Percentiles rank a stretch among this genome's conserved stretches.
Evolutionary conservation across 2,888 invertebrate genomes (phyloP).

Genomic region (Danaus chrysippus): DNA sequence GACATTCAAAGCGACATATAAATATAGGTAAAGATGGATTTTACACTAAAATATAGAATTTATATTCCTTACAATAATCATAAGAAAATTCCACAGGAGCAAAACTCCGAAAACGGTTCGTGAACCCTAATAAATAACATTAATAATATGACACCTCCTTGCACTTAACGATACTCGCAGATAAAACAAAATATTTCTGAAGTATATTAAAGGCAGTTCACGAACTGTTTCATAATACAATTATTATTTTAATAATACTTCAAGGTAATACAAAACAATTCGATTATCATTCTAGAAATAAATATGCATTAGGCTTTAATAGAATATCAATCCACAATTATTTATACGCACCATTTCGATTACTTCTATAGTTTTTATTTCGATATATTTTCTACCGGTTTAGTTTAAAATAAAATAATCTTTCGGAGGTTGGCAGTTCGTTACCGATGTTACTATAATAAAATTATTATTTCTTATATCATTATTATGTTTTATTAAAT

Average conservation of each 20-base stretch:
- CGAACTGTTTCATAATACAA: conserved; percentile 32
- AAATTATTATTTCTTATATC: conserved; percentile 5
- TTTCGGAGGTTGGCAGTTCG: conserved; percentile 17
- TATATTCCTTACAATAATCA: conserved; percentile 72
- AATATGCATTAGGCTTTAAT: conserved; percentile 34
- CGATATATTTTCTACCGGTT: conserved; percentile 9
- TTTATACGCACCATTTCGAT: conserved; percentile 39
- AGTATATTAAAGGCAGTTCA: conserved; percentile 33
- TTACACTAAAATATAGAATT: conserved; percentile 65
- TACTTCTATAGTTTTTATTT: conserved; percentile 9
- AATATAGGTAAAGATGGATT: conserved; percentile 59
- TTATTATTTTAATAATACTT: conserved; percentile 38
- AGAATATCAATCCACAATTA: conserved; percentile 26
- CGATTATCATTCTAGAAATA: conserved; percentile 33
- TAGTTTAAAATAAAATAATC: background rate
- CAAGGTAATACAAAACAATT: conserved; percentile 35
- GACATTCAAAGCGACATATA: conserved; percentile 75
- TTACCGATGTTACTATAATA: conserved; percentile 21
- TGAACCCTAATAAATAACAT: conserved; percentile 38
- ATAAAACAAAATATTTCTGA: conserved; percentile 4
- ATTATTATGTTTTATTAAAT: conserved; percentile 6
- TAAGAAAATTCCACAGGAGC: conserved; percentile 69
- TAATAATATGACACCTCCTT: background rate
- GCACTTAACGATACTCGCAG: background rate
- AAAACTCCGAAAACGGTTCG: conserved; percentile 36